Base-by-base conservation (phyloP, 2,888 invertebrate species). In the Hyalella azteca region DNA sequence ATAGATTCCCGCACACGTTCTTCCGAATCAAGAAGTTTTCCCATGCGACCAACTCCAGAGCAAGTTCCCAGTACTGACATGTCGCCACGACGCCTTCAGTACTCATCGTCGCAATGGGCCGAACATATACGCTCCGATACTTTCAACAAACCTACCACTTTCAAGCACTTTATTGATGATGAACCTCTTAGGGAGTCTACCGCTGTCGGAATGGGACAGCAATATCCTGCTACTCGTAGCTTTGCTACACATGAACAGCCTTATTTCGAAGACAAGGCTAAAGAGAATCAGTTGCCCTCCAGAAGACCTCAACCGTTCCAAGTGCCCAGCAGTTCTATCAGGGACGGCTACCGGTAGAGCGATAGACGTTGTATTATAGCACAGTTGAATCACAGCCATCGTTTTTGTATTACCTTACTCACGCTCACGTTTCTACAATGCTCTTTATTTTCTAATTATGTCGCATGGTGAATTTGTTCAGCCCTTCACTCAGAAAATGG, bases 141-240 rank as follows among this genome's bases (percentile, higher is more conserved):
- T 36, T 22, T 19, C 36, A 22, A 29, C 39, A 22, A 66, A 19
- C 9, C 32, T 2, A 66, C 66, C 13, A 66, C 66, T 15, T 66
- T 66, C 39, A 66, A 66, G 39, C 66, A 66, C 39, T 66, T 66
- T 29, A 66, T 66, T 36, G 66, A 36, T 19, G 66, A 66, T 19
- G 66, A 66, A 19, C 66, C 66, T 39, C 39, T 66, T 32, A 13
- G 22, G 36, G 66, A 66, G 15, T 36, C 66, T 7, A 19, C 39
- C 32, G 22, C 29, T 5, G 36, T 4, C 36, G 66, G 19, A 66
- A 36, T 36, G 66, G 36, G 36, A 29, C 66, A 11, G 15, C 19
- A 19, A 13, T 66, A 15, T 19, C 29, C 66, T 19, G 0, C 39
- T 2, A 36, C 66, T 11, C 66, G 66, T n/a, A 36, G 19, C 19